Conservation (phyloP, 1,140 invertebrate genomes). For the Sycophaga agraensis region DNA sequence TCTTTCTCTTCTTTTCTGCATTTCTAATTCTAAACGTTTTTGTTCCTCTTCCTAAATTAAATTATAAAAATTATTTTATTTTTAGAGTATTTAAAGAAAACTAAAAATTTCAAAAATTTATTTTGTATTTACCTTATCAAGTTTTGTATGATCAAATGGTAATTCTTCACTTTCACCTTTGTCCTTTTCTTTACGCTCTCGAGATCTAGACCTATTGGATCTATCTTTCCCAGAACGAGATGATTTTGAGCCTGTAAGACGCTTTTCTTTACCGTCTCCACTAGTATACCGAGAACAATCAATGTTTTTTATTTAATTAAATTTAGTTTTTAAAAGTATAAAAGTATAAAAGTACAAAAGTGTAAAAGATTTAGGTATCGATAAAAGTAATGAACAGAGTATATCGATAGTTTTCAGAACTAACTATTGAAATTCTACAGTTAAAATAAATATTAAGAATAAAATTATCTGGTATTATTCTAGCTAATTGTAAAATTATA, state of each 20-base stretch:
- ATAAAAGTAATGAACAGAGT: too few relatives aligned
- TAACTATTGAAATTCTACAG: too few relatives aligned
- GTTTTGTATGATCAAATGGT: slow-evolving; percentile 70
- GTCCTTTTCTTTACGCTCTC: slow-evolving; percentile 63
- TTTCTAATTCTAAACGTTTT: slow-evolving; percentile 87
- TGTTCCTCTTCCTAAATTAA: slow-evolving; percentile 78
- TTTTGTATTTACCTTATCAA: slow-evolving; percentile 66
- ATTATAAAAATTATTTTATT: slow-evolving; percentile 2
- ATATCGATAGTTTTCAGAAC: too few relatives aligned
- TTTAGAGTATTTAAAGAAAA: background rate
- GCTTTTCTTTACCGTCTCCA: slow-evolving; percentile 59
- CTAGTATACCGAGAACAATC: slow-evolving; percentile 47
- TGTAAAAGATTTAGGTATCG: too few relatives aligned
- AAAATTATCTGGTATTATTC: background rate
- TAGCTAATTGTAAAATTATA: background rate
- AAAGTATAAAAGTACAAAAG: too few relatives aligned
- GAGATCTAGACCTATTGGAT: slow-evolving; percentile 51
- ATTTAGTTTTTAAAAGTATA: background rate
- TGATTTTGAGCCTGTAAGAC: slow-evolving; percentile 55
- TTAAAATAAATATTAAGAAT: too few relatives aligned
- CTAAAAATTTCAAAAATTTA: slow-evolving; percentile 11
- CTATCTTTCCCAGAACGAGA: slow-evolving; percentile 53
- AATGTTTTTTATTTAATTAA: slow-evolving; percentile 30
- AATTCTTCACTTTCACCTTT: slow-evolving; percentile 59
- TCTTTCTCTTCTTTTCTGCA: slow-evolving; percentile 90